Percentiles rank a stretch among this genome's conserved stretches.
These are phyloP conservation scores for Apis cerana DNA, from an alignment of 1,140 invertebrate species.

Conservation along the genomic window DNA sequence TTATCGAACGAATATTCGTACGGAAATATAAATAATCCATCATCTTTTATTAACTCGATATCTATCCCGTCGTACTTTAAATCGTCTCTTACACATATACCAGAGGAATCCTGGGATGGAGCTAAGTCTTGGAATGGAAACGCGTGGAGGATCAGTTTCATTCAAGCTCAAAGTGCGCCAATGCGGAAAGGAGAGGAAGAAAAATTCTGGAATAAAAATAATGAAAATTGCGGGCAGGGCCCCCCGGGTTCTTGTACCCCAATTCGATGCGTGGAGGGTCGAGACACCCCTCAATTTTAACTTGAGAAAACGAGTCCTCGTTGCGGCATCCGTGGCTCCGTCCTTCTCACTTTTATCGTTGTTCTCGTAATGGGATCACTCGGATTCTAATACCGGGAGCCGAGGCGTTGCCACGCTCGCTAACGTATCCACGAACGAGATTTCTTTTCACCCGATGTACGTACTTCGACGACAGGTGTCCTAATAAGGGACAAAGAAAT, in stretches of 20 bases:
- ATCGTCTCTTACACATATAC: too few relatives aligned
- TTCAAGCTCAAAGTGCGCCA: too few relatives aligned
- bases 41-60: too few relatives aligned
- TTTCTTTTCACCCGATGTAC: not conserved
- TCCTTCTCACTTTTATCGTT: constrained; percentile 77
- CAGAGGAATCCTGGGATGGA: too few relatives aligned
- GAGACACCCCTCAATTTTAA: constrained; percentile 63
- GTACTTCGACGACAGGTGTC: not conserved
- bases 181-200: not conserved
- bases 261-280: constrained; percentile 32
- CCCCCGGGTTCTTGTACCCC: not conserved
- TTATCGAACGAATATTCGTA: too few relatives aligned
- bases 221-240: constrained; percentile 56
- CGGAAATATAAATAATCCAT: too few relatives aligned
- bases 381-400: constrained; percentile 73
- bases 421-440: not conserved
- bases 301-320: constrained; percentile 58
- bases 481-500: too few relatives aligned
- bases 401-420: constrained; percentile 44
- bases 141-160: not conserved
- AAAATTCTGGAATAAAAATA: constrained; percentile 50
- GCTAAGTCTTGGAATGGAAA: too few relatives aligned
- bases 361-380: constrained; percentile 75
- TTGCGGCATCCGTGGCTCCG: constrained; percentile 54
- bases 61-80: too few relatives aligned